Percentiles rank a stretch among this genome's conserved stretches.
Conservation (phyloP, 2,888 invertebrate species). For the Pyrgus malvae region DNA sequence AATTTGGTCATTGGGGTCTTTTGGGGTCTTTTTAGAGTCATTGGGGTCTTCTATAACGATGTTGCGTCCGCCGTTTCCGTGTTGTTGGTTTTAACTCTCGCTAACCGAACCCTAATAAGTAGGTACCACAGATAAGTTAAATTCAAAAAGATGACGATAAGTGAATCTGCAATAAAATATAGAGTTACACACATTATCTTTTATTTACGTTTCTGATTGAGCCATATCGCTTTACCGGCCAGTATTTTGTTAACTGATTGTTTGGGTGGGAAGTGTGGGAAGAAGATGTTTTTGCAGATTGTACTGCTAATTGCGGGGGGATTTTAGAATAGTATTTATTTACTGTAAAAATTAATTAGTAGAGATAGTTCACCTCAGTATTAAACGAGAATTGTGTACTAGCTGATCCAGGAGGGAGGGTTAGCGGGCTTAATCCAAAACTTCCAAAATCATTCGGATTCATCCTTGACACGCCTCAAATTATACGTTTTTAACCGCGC, state of each 20-base stretch:
- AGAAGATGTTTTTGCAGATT: slow-evolving; percentile 54
- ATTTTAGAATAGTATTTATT: slow-evolving; percentile 9
- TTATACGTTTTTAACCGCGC: no score
- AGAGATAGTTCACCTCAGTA: no score
- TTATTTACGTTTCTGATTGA: slow-evolving; percentile 77
- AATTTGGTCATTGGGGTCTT: no score
- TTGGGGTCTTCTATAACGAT: no score
- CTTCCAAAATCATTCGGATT: no score
- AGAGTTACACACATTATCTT: slow-evolving; percentile 70
- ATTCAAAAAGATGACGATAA: slow-evolving; percentile 50
- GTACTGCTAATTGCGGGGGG: slow-evolving; percentile 17
- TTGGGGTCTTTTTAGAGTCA: no score
- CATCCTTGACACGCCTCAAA: no score
- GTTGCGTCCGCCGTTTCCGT: no score
- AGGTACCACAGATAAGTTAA: slow-evolving; percentile 58
- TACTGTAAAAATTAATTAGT: slow-evolving; percentile 23
- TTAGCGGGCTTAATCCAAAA: no score
- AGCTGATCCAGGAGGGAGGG: no score
- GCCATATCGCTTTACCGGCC: slow-evolving; percentile 64
- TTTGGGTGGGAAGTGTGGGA: slow-evolving; percentile 49
- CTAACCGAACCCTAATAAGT: slow-evolving; percentile 43
- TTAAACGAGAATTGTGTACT: no score
- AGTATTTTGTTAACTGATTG: slow-evolving; percentile 54
- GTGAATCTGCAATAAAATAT: slow-evolving; percentile 67
- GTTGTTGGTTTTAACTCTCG: background rate